Evolutionary conservation across 2,113 vertebrate genomes (phyloP), one percentile per base, ranked within the genome.

Genomic region (Lagenorhynchus albirostris): DNA sequence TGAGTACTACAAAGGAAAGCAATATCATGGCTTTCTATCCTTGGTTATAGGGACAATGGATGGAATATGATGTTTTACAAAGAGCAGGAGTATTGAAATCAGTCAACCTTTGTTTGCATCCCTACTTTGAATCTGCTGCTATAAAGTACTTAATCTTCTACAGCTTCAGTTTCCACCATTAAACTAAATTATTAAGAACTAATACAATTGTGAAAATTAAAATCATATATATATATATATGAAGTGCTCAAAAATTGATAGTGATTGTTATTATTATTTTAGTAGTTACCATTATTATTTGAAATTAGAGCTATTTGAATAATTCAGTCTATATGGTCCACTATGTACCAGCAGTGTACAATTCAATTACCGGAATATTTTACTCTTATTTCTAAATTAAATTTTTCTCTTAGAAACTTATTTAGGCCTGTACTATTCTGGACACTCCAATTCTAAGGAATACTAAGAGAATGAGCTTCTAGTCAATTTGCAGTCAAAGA

Each of bases 201-300:
- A 85, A 93, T 15, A 44, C 29, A 87, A 86, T 41, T 47, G 5
- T 96, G 38, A 84, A 94, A 91, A 85, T 84, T 91, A 91, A 94
- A 95, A 87, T 23, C 9, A 17, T 53, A 7, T 21, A n/a, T n/a
- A 15, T 33, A n/a, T n/a, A 15, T 33, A 58, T 29, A 18, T 74
- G 50, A 31, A 81, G 29, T 29, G 13, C 33, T 83, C 3, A 50
- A 31, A 71, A 65, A 36, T 80, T 31, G 11, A 38, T 8, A 77
- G 63, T 60, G 20, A 6, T 81, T 93, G 53, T 86, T 38, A 68
- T 93, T 58, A 53, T 21, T 91, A 33, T 55, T 95, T 89, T 83
- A 55, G 23, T 93, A 11, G 14, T 89, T 85, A n/a, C 70, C 23
- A 65, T 77, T 21, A 31, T 88, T 77, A 67, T 82, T 97, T 93